These are phyloP conservation scores for Drosophila ercepeae DNA, from an alignment of 1,140 invertebrate genomes.

Conservation along the genomic window DNA sequence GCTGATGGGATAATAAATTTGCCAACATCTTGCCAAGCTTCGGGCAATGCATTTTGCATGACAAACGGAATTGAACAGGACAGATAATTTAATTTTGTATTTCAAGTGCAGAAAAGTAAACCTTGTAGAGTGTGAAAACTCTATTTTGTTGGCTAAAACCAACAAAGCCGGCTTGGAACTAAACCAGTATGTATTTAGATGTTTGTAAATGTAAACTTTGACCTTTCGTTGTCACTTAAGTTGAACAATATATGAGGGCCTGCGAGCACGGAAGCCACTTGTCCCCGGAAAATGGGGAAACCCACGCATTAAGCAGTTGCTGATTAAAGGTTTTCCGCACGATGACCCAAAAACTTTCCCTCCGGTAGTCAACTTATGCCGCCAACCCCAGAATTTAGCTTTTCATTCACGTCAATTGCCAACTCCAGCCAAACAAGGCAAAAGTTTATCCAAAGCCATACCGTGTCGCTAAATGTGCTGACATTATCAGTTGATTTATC, in stretches of 20 bases:
- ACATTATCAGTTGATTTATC: constrained; percentile 81
- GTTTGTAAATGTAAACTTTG: constrained; percentile 31
- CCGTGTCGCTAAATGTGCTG: constrained; percentile 59
- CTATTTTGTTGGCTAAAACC: not conserved
- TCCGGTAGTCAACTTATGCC: not conserved
- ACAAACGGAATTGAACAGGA: constrained; percentile 8
- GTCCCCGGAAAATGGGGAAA: constrained; percentile 12
- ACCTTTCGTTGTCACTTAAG: constrained; percentile 43
- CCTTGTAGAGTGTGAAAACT: not conserved
- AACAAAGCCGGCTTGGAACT: constrained; percentile 15
- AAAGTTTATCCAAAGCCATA: constrained; percentile 42
- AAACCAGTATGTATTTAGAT: not conserved
- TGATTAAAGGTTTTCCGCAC: constrained; percentile 52
- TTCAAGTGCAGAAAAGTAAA: not conserved
- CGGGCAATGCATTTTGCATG: constrained; percentile 5
- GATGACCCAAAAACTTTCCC: constrained; percentile 40
- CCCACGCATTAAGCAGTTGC: constrained; percentile 37
- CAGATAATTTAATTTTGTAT: not conserved
- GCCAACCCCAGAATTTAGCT: constrained; percentile 10
- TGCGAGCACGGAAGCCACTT: not conserved
- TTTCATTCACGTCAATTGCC: constrained; percentile 38
- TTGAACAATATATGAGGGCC: constrained; percentile 30
- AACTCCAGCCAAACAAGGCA: constrained; percentile 33
- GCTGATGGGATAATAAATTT: constrained; percentile 27
- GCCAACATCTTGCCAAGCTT: constrained; percentile 3